Evolutionary conservation across 2,113 vertebrate species (phyloP).

Genomic region (Junco hyemalis): DNA sequence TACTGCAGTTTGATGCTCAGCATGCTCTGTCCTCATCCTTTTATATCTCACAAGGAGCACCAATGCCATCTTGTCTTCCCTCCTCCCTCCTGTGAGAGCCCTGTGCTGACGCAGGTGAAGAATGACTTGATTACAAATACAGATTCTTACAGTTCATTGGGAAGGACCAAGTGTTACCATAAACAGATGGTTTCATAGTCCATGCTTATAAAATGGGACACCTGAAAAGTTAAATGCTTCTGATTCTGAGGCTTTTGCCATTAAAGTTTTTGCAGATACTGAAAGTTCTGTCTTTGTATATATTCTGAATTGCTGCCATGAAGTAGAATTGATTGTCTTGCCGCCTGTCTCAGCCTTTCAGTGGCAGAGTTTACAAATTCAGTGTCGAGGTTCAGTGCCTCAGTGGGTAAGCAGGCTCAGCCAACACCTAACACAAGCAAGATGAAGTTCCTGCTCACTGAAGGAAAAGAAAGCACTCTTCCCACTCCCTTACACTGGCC

Average conservation of each 20-base stretch:
- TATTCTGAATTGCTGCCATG: background rate
- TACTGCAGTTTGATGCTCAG: background rate
- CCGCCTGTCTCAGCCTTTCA: background rate
- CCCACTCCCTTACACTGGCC: background rate
- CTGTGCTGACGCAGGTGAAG: background rate
- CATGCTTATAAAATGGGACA: background rate
- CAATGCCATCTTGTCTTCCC: background rate
- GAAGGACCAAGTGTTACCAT: background rate
- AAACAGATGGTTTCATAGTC: background rate
- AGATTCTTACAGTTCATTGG: background rate
- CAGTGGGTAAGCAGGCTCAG: background rate
- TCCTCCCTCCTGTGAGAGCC: accelerated
- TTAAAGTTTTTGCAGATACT: background rate
- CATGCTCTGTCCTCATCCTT: background rate
- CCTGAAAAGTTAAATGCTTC: background rate
- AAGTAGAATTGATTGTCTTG: background rate
- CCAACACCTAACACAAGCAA: background rate
- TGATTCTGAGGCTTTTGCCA: background rate
- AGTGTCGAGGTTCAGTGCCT: background rate
- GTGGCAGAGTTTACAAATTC: background rate
- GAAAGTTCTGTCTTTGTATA: background rate
- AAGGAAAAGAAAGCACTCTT: background rate
- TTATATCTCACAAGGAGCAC: background rate
- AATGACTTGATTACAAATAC: background rate
- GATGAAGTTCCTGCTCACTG: background rate